phyloP scores from a whole-genome alignment of 2,113 vertebrate species.

The Spea multiplicata region DNA sequence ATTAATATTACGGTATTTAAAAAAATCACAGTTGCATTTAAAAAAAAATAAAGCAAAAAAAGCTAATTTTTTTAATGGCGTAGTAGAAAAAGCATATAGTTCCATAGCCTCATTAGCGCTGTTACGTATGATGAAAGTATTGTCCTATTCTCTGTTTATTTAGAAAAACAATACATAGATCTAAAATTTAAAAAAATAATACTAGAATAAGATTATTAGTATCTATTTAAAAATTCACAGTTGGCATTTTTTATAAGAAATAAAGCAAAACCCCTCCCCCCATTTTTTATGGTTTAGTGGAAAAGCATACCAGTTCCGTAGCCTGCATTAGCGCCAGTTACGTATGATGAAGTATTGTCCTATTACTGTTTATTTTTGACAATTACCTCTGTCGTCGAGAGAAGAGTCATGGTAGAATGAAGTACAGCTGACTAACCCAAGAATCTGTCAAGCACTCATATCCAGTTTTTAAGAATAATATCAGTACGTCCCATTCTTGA shows the following conservation, averaged over 20 bases:
- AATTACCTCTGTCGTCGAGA: conserved; percentile 21
- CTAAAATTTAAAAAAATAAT: too few relatives aligned
- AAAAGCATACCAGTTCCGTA: not conserved
- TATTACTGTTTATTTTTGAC: conserved; percentile 35
- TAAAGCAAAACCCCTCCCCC: too few relatives aligned
- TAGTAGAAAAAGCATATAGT: too few relatives aligned
- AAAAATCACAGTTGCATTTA: too few relatives aligned
- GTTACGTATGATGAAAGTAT: conserved; percentile 24
- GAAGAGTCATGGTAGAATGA: conserved; percentile 34
- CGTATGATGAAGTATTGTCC: conserved; percentile 15
- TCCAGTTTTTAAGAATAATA: conserved; percentile 5
- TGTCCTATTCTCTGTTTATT: conserved; percentile 30
- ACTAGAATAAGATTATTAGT: too few relatives aligned
- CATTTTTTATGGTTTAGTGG: too few relatives aligned
- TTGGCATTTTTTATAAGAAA: too few relatives aligned
- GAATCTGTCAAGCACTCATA: conserved; percentile 24
- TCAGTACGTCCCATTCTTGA: conserved; percentile 11
- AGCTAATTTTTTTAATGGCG: too few relatives aligned
- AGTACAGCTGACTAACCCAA: conserved; percentile 8
- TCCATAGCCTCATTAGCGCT: conserved; percentile 29
- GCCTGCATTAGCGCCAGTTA: conserved; percentile 31
- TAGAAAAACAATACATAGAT: not conserved
- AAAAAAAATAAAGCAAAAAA: too few relatives aligned
- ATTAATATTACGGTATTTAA: too few relatives aligned
- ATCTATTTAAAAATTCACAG: too few relatives aligned